A percentile compares a stretch with the other conserved stretches of the same genome.
Conservation (phyloP, 2,888 invertebrate species). For the Hypsopygia costalis region DNA sequence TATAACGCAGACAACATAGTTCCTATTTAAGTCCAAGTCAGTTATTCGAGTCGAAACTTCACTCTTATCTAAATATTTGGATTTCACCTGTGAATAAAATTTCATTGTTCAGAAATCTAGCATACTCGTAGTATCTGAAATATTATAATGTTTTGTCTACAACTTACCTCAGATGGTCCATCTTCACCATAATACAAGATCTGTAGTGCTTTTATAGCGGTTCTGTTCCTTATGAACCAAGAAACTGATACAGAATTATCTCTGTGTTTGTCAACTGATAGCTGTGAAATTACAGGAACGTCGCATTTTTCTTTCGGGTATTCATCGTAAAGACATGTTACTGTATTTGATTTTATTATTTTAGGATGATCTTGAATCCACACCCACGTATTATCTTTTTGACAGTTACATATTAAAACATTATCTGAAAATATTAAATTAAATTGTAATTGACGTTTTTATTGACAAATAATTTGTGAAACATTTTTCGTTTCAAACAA, state of each 20-base stretch:
- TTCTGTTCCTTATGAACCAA: constrained; percentile 94
- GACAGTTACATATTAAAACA: constrained; percentile 93
- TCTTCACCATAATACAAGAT: constrained; percentile 87
- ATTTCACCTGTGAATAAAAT: constrained; percentile 54
- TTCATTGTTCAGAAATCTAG: constrained; percentile 4
- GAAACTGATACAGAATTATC: constrained; percentile 92
- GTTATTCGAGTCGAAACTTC: constrained; percentile 59
- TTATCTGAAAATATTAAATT: constrained; percentile 84
- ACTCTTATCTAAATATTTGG: constrained; percentile 56
- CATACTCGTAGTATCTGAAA: not conserved
- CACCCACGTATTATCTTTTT: constrained; percentile 94
- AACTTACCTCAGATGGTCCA: constrained; percentile 45
- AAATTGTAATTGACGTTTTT: not conserved
- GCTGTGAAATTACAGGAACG: constrained; percentile 89
- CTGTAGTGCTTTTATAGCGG: constrained; percentile 90
- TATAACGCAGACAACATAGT: constrained; percentile 64
- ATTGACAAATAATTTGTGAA: no score
- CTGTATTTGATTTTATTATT: constrained; percentile 55
- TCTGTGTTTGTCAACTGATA: constrained; percentile 92
- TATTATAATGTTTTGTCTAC: not conserved
- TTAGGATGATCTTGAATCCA: constrained; percentile 93
- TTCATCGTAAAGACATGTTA: constrained; percentile 60
- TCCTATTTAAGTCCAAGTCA: constrained; percentile 51
- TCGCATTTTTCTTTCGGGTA: constrained; percentile 70
- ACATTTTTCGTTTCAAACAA: no score